These are phyloP conservation scores for Epicampocera succincta DNA, from an alignment of 2,888 invertebrate genomes.

Conservation along the genomic window DNA sequence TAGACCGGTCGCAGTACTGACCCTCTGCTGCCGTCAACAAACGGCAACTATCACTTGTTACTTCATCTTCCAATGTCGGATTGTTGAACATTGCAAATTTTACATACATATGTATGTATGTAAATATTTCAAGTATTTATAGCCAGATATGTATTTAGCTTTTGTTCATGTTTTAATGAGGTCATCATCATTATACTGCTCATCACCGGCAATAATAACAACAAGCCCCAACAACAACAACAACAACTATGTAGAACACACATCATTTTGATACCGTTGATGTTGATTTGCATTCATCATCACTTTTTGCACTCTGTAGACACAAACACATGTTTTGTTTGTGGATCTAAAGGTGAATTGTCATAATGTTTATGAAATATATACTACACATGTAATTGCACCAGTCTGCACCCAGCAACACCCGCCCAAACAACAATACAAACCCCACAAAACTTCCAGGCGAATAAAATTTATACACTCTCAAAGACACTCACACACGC, in stretches of 20 bases:
- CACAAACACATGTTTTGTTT: slow-evolving; percentile 2
- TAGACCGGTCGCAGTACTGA: too few species aligned
- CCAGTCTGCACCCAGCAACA: background rate
- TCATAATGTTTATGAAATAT: slow-evolving; percentile 48
- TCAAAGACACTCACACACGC: background rate
- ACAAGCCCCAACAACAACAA: slow-evolving; percentile 7
- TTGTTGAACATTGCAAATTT: slow-evolving; percentile 21
- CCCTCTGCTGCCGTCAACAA: background rate
- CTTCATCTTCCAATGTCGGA: slow-evolving; percentile 51
- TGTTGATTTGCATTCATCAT: slow-evolving; percentile 55
- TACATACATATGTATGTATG: too few species aligned
- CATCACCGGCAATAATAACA: slow-evolving; percentile 34
- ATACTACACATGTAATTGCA: slow-evolving; percentile 32
- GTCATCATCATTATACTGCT: slow-evolving; percentile 60
- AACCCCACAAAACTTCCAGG: background rate
- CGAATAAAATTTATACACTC: slow-evolving; percentile 2
- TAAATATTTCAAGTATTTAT: background rate
- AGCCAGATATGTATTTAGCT: slow-evolving; percentile 32
- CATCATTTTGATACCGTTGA: slow-evolving; percentile 7
- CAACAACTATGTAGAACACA: slow-evolving; percentile 20
- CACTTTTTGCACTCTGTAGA: slow-evolving; percentile 43
- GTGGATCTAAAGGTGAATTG: slow-evolving; percentile 41
- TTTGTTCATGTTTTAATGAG: slow-evolving; percentile 60
- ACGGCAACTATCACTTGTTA: slow-evolving; percentile 31
- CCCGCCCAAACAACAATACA: background rate